Evolutionary conservation across 1,140 invertebrate species (phyloP).

Genomic region (Panonychus citri): DNA sequence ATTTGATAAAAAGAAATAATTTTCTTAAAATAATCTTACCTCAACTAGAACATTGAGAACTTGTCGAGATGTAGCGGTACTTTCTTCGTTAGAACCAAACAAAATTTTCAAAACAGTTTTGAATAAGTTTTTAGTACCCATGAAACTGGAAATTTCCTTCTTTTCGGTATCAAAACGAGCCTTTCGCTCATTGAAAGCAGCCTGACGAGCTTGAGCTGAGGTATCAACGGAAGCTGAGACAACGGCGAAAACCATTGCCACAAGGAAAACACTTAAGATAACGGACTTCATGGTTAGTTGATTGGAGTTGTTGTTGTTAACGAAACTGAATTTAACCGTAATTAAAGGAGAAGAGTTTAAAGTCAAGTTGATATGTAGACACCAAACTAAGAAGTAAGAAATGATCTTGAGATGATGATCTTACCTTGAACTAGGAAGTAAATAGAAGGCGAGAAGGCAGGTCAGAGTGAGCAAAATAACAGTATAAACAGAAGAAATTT

Average conservation of each 20-base stretch:
- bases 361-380: too few species aligned
- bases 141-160: slow-evolving; percentile 16
- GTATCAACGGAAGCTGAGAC: background rate
- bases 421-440: too few species aligned
- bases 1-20: background rate
- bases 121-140: slow-evolving; percentile 17
- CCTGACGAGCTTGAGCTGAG: background rate
- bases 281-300: too few species aligned
- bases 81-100: slow-evolving; percentile 17
- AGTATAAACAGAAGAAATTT: too few species aligned
- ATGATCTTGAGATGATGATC: too few species aligned
- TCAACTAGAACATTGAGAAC: slow-evolving; percentile 16
- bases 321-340: too few species aligned
- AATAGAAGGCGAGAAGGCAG: too few species aligned
- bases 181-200: background rate
- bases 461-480: too few species aligned
- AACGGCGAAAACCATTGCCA: background rate
- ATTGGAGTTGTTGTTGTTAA: too few species aligned
- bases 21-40: background rate
- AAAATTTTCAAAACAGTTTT: slow-evolving; percentile 17
- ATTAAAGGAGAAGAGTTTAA: too few species aligned
- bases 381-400: too few species aligned
- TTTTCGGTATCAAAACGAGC: slow-evolving; percentile 10
- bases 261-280: background rate
- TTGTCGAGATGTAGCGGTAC: slow-evolving; percentile 17